These are phyloP conservation scores for Drosophila watanabei DNA, from an alignment of 1,140 invertebrate species.

Conservation along the genomic window DNA sequence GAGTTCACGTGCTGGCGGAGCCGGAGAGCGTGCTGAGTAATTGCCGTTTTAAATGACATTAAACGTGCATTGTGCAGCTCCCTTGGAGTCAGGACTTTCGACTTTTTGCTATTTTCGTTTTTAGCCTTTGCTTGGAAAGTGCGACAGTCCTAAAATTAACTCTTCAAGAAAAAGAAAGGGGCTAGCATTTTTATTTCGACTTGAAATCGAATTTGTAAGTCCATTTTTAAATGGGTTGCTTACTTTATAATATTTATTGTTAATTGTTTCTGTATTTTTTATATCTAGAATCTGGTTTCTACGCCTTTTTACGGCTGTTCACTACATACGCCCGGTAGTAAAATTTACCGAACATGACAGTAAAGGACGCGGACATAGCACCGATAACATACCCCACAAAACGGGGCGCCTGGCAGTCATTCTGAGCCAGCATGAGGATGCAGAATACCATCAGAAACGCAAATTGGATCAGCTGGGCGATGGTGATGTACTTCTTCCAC, in stretches of 20 bases:
- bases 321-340: not conserved
- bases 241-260: no score
- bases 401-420: not conserved
- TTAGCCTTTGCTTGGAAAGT: not conserved
- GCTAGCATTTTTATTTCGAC: no score
- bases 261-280: no score
- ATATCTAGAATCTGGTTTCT: not conserved
- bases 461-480: not conserved
- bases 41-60: slow-evolving; percentile 83
- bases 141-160: no score
- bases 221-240: no score
- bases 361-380: not conserved
- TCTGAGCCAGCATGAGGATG: not conserved
- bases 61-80: slow-evolving; percentile 74
- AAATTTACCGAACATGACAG: not conserved
- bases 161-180: no score
- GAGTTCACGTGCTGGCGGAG: slow-evolving; percentile 34
- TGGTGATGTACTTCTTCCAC: slow-evolving; percentile 2
- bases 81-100: slow-evolving; percentile 19
- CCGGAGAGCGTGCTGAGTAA: slow-evolving; percentile 74
- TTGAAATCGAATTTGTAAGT: no score
- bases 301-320: not conserved
- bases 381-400: not conserved
- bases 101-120: slow-evolving; percentile 2
- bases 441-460: not conserved